A percentile compares a stretch with the other conserved stretches of the same genome.
These are phyloP conservation scores for Tachuris rubrigastra DNA, from an alignment of 2,113 vertebrate genomes.

Conservation along the genomic window DNA sequence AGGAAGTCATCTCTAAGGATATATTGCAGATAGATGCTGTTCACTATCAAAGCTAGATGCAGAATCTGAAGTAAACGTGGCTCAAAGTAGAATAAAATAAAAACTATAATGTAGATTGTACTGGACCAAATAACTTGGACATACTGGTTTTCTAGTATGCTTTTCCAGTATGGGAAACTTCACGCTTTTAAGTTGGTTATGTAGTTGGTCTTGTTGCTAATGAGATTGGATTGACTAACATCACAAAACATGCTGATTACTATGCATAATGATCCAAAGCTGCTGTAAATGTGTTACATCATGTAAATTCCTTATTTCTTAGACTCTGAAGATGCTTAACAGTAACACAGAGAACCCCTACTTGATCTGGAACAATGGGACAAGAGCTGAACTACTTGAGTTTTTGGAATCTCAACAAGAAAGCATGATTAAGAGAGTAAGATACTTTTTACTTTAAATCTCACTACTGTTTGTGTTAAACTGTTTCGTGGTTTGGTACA, in stretches of 20 bases:
- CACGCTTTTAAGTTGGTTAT: neutral
- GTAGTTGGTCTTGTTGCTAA: neutral
- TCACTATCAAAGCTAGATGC: neutral
- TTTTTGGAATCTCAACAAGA: conserved; percentile 94
- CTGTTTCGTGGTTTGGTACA: neutral
- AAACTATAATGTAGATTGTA: neutral
- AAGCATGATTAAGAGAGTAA: conserved; percentile 92
- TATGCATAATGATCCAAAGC: neutral
- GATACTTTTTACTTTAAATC: neutral
- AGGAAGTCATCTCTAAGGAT: neutral
- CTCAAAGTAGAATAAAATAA: neutral
- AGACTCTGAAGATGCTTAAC: conserved; percentile 97
- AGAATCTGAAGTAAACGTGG: neutral
- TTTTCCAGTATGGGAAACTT: neutral
- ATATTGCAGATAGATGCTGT: neutral
- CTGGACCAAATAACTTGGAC: neutral
- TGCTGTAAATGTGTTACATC: neutral
- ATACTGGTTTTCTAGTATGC: neutral
- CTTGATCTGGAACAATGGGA: conserved; percentile 97
- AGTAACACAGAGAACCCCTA: conserved; percentile 97
- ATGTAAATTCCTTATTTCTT: neutral
- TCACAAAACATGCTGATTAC: neutral
- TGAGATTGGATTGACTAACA: neutral
- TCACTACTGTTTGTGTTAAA: neutral
- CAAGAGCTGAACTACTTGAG: conserved; percentile 92